A percentile compares a stretch with the other conserved stretches of the same genome.
Conservation (phyloP, 2,797 vertebrate genomes). For the Peromyscus melanophrys region DNA sequence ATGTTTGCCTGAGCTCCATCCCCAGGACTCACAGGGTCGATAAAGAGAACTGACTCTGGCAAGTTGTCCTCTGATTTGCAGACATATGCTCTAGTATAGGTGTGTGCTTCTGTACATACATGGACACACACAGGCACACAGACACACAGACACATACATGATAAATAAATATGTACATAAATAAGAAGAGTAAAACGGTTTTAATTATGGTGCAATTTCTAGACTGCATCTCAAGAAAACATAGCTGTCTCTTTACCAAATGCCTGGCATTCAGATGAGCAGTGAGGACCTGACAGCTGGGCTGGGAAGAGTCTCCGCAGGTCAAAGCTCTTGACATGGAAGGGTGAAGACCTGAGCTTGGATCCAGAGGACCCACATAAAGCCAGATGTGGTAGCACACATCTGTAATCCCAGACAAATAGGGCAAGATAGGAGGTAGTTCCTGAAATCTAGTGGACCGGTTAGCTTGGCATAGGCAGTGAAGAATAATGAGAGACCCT, state of each 20-base stretch:
- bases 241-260: conserved; percentile 14
- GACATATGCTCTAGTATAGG: background rate
- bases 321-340: background rate
- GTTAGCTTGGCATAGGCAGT: background rate
- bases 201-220: conserved; percentile 20
- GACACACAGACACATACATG: too few species aligned
- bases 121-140: background rate
- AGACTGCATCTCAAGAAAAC: background rate
- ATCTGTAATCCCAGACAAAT: background rate
- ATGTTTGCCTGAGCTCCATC: background rate
- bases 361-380: background rate
- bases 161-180: background rate
- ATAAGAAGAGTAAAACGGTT: background rate
- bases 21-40: background rate
- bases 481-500: background rate
- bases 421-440: background rate
- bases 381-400: background rate
- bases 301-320: too few species aligned
- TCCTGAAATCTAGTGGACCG: background rate
- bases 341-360: background rate
- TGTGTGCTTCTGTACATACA: background rate
- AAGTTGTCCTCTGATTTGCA: background rate
- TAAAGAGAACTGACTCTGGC: background rate
- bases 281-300: background rate
- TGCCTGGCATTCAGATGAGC: background rate